These are phyloP conservation scores for Beris chalybata DNA, from an alignment of 2,888 invertebrate genomes.

Conservation along the genomic window DNA sequence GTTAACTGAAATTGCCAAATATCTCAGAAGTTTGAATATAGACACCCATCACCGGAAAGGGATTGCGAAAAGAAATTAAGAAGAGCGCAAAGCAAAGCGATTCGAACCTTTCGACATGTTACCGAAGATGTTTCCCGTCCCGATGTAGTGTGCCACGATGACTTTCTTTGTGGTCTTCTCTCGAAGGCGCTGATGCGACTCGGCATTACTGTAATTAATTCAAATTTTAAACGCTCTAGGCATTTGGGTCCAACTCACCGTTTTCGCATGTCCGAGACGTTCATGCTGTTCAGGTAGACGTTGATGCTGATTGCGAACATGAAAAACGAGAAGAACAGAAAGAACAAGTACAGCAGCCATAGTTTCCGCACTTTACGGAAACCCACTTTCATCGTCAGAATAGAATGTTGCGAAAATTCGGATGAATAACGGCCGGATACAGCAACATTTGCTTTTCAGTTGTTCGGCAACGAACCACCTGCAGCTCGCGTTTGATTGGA, in stretches of 20 bases:
- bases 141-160: constrained; percentile 87
- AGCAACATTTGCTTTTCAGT: too few relatives aligned
- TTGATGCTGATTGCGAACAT: constrained; percentile 56
- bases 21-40: neutral
- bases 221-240: constrained; percentile 25
- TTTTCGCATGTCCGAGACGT: constrained; percentile 34
- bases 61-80: neutral
- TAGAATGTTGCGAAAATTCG: too few relatives aligned
- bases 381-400: constrained; percentile 16
- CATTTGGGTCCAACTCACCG: constrained; percentile 34
- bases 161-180: constrained; percentile 56
- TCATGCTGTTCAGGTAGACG: constrained; percentile 48
- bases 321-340: constrained; percentile 55
- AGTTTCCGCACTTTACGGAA: constrained; percentile 53
- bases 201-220: constrained; percentile 25
- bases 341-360: constrained; percentile 54
- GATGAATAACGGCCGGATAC: too few relatives aligned
- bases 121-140: constrained; percentile 75
- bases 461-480: too few relatives aligned
- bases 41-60: neutral
- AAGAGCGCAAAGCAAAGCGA: neutral
- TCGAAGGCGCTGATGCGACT: constrained; percentile 23
- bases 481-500: too few relatives aligned
- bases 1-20: neutral
- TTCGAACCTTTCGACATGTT: constrained; percentile 75